phyloP scores from a whole-genome alignment of 2,888 invertebrate species.

The Agrotis clavis region DNA sequence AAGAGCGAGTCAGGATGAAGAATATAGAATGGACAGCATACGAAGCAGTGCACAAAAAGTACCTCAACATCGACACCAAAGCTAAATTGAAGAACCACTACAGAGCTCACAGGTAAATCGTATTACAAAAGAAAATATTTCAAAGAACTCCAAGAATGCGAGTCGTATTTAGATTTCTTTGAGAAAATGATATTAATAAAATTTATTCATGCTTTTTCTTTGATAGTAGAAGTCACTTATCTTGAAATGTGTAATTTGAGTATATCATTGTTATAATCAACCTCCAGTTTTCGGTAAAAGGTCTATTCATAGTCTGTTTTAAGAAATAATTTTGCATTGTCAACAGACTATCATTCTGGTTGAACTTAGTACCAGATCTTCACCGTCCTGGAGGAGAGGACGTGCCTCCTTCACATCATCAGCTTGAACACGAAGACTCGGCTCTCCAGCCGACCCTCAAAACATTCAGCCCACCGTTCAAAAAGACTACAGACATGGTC shows the following conservation, averaged over 20 bases:
- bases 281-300: constrained; percentile 13
- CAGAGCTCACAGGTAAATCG: constrained; percentile 94
- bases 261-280: constrained; percentile 13
- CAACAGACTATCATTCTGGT: constrained; percentile 96
- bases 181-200: constrained; percentile 17
- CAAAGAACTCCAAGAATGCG: constrained; percentile 13
- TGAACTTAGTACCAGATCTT: constrained; percentile 97
- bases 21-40: constrained; percentile 98
- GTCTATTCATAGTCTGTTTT: neutral
- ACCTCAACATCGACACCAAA: constrained; percentile 97
- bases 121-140: constrained; percentile 24
- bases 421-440: constrained; percentile 94
- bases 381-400: constrained; percentile 97
- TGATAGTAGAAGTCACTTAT: neutral
- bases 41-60: constrained; percentile 97
- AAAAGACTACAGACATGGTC: constrained; percentile 90
- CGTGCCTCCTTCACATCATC: constrained; percentile 96
- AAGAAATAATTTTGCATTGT: constrained; percentile 57
- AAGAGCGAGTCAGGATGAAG: constrained; percentile 95
- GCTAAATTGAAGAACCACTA: constrained; percentile 98
- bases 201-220: constrained; percentile 6
- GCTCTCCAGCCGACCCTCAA: constrained; percentile 89
- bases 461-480: constrained; percentile 91
- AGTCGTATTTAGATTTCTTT: constrained; percentile 23
- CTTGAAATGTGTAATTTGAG: neutral